Conservation (phyloP, 2,888 invertebrate genomes). For the Lottia gigantea region DNA sequence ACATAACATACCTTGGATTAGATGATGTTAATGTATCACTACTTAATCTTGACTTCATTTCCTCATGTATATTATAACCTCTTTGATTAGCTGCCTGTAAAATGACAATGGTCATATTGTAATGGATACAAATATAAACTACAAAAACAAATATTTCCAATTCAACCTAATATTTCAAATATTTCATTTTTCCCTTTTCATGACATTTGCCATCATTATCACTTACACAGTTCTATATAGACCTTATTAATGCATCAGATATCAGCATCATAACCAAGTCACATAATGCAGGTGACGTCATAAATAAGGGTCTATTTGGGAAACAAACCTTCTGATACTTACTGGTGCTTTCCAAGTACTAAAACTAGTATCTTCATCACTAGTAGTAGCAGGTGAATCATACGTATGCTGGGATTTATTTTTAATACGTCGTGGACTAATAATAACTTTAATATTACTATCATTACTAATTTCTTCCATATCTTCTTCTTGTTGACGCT, state of each 20-base stretch:
- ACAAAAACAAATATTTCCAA: too few relatives aligned
- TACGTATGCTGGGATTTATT: constrained; percentile 33
- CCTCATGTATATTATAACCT: constrained; percentile 61
- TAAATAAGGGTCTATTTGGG: too few relatives aligned
- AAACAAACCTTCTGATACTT: constrained; percentile 24
- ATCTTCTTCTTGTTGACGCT: constrained; percentile 54
- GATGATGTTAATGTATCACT: constrained; percentile 62
- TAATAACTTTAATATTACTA: constrained; percentile 6
- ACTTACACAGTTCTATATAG: too few relatives aligned
- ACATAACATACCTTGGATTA: constrained; percentile 55
- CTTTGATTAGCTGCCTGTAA: constrained; percentile 47
- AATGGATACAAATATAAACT: too few relatives aligned
- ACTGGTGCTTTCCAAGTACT: constrained; percentile 62
- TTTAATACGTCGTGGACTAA: constrained; percentile 21
- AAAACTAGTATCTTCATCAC: constrained; percentile 61
- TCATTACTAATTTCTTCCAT: constrained; percentile 26
- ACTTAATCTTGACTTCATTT: constrained; percentile 60
- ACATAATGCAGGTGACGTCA: too few relatives aligned
- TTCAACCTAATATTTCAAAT: not conserved
- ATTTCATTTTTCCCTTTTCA: not conserved
- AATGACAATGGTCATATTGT: too few relatives aligned
- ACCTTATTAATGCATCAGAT: too few relatives aligned
- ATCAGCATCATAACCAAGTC: too few relatives aligned
- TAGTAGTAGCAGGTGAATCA: constrained; percentile 55
- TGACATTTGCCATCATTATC: too few relatives aligned